phyloP scores from a whole-genome alignment of 2,113 vertebrate species.

The Regulus satrapa region DNA sequence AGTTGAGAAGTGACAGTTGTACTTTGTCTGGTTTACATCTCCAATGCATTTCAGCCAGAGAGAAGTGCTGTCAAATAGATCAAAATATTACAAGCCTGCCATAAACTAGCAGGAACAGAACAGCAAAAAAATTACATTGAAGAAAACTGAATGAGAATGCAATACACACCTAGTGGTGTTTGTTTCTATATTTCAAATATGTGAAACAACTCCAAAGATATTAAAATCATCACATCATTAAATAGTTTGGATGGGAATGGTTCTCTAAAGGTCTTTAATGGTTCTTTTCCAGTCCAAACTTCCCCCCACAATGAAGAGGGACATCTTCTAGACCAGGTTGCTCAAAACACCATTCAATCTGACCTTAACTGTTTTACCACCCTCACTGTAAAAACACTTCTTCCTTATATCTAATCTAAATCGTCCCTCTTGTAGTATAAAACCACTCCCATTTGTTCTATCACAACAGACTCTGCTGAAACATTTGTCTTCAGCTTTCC shows the following conservation, averaged over 20 bases:
- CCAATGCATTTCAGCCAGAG: not conserved
- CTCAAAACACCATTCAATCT: not conserved
- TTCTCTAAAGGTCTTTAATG: not conserved
- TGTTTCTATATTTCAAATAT: accelerated
- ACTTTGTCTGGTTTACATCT: not conserved
- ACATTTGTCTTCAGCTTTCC: not conserved
- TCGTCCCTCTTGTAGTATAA: not conserved
- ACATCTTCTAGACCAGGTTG: not conserved
- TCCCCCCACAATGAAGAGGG: not conserved
- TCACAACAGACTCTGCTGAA: not conserved
- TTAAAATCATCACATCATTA: not conserved
- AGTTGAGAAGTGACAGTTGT: not conserved
- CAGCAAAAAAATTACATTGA: not conserved
- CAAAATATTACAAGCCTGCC: not conserved
- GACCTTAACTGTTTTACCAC: not conserved
- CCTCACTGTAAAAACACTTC: not conserved
- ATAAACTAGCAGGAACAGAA: not conserved
- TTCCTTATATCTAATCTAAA: not conserved
- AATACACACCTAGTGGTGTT: not conserved
- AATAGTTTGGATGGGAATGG: not conserved
- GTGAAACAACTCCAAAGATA: not conserved
- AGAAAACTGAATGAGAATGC: not conserved
- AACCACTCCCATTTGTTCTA: not conserved
- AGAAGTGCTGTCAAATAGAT: not conserved
- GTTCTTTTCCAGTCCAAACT: not conserved